Conservation (phyloP, 2,888 invertebrate genomes). For the Trypoxylon attenuatum region DNA sequence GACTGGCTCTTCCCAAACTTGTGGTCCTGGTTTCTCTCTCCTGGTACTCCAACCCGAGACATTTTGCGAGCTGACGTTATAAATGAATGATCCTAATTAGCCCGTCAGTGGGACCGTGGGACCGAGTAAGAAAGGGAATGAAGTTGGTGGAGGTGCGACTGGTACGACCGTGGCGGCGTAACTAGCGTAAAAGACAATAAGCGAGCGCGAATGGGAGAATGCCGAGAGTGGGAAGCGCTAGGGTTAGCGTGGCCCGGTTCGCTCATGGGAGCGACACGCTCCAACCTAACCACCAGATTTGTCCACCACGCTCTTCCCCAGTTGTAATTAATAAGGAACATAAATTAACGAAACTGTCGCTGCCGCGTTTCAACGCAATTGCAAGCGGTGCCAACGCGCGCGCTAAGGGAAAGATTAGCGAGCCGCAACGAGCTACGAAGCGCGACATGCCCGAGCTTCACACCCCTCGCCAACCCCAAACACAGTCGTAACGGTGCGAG, state of each 20-base stretch:
- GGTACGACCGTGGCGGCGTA: slow-evolving; percentile 18
- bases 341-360: slow-evolving; percentile 23
- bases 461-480: too few relatives aligned
- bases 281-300: slow-evolving; percentile 19
- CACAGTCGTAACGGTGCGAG: background rate
- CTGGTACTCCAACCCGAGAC: background rate
- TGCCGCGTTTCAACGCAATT: slow-evolving; percentile 3
- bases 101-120: background rate
- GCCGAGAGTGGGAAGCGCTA: background rate
- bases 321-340: slow-evolving; percentile 18
- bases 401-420: background rate
- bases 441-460: background rate
- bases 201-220: slow-evolving; percentile 11
- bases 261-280: slow-evolving; percentile 24
- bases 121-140: background rate
- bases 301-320: background rate
- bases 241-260: slow-evolving; percentile 37
- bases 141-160: slow-evolving; percentile 25
- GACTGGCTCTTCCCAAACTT: too few relatives aligned
- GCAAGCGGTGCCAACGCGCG: slow-evolving; percentile 12
- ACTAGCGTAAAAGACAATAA: too few relatives aligned
- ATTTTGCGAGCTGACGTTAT: background rate
- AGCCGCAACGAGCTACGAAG: background rate
- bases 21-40: too few relatives aligned
- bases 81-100: background rate